Base-by-base conservation (phyloP, 1,140 invertebrate species). In the Drosophila novamexicana region DNA sequence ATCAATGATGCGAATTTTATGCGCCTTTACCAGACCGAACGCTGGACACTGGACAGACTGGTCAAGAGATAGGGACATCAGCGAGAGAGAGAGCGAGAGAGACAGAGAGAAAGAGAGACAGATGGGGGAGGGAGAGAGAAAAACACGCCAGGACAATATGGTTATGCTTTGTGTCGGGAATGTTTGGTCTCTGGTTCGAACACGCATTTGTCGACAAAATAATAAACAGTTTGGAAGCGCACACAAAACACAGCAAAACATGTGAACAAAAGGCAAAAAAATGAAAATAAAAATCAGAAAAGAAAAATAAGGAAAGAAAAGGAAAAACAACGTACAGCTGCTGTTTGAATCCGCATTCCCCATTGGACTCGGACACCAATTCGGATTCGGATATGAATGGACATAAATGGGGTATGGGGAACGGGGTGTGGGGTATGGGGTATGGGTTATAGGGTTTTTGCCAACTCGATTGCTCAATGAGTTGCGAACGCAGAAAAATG, bases 1-100 rank as follows among this genome's bases (percentile, higher is more conserved):
- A 78, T 78, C 75, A 78, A 78, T 78, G 75, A 78, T 78, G 75
- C 75, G 75, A 70, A 71, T 78, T 78, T 78, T 78, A 78, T 78
- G 70, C 75, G 75, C 61, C 66, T 54, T 58, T 40, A 62, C 34
- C 69, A 67, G 54, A 65, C 62, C 37, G 45, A 42, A 63, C 68
- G 14, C 5, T 32, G 40, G 40, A 70, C 40, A 63, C n/a, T 57
- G 63, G 32, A 52, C 49, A 44, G 9, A 45, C 32, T 34, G 71
- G 40, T 63, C 57, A 29, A 54, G n/a, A 12, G 36, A n/a, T 36
- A 8, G 9, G 42, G n/a, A 32, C 32, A 10, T 2, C 36, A 18
- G 10, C 10, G 32, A 6, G 14, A 49, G 12, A 12, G 14, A 18
- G 6, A 4, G 7, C 18, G 42, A 37, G 10, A 10, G 9, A 47